Evolutionary conservation across 2,113 vertebrate genomes (phyloP).

Genomic region (Stigmatopora nigra): DNA sequence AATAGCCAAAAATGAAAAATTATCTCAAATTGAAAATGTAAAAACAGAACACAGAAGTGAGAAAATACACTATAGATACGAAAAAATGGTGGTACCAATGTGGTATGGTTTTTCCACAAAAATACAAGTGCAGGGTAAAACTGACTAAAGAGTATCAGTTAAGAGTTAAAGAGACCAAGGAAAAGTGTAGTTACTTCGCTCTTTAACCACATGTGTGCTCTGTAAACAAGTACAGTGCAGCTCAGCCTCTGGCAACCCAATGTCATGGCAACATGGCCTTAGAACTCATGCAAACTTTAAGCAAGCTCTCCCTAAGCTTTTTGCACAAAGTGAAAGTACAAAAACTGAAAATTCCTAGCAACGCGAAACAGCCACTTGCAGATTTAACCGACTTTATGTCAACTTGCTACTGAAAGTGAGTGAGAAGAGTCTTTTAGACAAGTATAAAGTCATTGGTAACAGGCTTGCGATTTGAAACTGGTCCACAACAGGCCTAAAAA

Average conservation of each 20-base stretch:
- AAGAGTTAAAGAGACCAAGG: neutral
- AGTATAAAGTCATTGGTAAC: slow-evolving; percentile 8
- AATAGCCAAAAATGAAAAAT: neutral
- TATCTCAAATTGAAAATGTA: neutral
- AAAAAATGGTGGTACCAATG: neutral
- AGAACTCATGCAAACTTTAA: neutral
- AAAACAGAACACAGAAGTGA: neutral
- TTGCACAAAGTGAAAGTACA: too few relatives aligned
- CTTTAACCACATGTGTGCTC: neutral
- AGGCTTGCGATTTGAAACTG: slow-evolving; percentile 16
- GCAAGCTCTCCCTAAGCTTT: neutral
- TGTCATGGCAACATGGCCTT: neutral
- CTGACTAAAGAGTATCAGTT: neutral
- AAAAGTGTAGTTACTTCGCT: neutral
- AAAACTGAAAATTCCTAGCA: neutral
- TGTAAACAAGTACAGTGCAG: neutral
- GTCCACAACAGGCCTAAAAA: slow-evolving; percentile 48
- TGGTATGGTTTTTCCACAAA: neutral
- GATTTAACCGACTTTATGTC: neutral
- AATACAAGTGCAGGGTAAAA: neutral
- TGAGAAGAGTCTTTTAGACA: neutral
- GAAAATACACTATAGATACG: neutral
- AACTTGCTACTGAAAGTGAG: neutral
- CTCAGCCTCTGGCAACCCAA: neutral
- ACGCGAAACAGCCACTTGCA: neutral